phyloP scores from a whole-genome alignment of 2,797 vertebrate species.

The Lacerta bilineata region DNA sequence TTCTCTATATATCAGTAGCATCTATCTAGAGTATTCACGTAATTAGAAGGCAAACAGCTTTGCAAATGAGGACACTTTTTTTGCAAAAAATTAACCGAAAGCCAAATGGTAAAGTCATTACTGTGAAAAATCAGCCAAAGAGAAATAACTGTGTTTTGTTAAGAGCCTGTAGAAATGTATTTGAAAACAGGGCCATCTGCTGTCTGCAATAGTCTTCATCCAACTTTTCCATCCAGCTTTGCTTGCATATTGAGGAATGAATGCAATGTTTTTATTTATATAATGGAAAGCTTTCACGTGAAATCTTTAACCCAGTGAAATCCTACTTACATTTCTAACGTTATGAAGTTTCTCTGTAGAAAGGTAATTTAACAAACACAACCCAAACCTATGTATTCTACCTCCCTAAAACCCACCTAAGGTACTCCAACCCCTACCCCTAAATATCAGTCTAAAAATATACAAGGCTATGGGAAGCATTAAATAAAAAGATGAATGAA shows the following conservation, averaged over 20 bases:
- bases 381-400: too few relatives aligned
- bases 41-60: neutral
- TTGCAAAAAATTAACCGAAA: neutral
- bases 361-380: too few relatives aligned
- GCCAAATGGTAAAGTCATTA: neutral
- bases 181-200: constrained; percentile 57
- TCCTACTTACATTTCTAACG: too few relatives aligned
- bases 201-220: constrained; percentile 16
- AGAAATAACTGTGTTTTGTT: neutral
- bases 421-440: too few relatives aligned
- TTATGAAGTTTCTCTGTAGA: too few relatives aligned
- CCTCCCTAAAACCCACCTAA: too few relatives aligned
- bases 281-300: neutral
- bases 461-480: too few relatives aligned
- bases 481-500: too few relatives aligned
- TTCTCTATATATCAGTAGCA: neutral
- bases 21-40: neutral
- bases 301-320: neutral
- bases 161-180: neutral
- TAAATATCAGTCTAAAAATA: too few relatives aligned
- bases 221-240: neutral
- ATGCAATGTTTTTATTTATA: neutral
- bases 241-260: neutral
- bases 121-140: neutral
- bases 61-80: neutral